phyloP scores from a whole-genome alignment of 2,113 vertebrate species.

The Sorex araneus region DNA sequence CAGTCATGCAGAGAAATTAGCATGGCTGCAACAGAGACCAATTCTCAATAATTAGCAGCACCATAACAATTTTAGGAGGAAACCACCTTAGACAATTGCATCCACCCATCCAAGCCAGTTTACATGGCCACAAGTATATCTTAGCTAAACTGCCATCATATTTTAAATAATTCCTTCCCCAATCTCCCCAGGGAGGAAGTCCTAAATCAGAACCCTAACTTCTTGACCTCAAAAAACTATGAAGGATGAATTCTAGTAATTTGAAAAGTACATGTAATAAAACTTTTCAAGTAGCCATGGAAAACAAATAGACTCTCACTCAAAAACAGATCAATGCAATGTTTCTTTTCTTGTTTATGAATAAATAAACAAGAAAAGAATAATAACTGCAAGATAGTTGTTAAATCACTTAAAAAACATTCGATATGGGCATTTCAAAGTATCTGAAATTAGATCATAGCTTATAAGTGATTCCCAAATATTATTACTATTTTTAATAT shows the following conservation, averaged over 20 bases:
- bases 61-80: not conserved
- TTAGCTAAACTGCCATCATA: not conserved
- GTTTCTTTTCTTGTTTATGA: not conserved
- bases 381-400: not conserved
- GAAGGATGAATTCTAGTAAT: not conserved
- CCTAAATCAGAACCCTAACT: not conserved
- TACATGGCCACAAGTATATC: not conserved
- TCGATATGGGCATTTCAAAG: conserved; percentile 20
- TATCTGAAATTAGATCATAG: not conserved
- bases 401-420: not conserved
- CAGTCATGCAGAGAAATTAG: not conserved
- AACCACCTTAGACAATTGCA: not conserved
- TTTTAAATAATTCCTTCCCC: not conserved
- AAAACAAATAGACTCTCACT: not conserved
- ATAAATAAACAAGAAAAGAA: not conserved
- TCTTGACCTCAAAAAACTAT: not conserved
- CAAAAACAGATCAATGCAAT: not conserved
- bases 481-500: not conserved
- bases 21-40: not conserved
- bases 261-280: not conserved
- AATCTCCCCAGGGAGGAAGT: not conserved
- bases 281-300: not conserved
- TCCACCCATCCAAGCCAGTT: not conserved
- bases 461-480: not conserved
- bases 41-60: not conserved